These are phyloP conservation scores for Oscheius sp. DNA, from an alignment of 2,888 invertebrate genomes.

Conservation along the genomic window DNA sequence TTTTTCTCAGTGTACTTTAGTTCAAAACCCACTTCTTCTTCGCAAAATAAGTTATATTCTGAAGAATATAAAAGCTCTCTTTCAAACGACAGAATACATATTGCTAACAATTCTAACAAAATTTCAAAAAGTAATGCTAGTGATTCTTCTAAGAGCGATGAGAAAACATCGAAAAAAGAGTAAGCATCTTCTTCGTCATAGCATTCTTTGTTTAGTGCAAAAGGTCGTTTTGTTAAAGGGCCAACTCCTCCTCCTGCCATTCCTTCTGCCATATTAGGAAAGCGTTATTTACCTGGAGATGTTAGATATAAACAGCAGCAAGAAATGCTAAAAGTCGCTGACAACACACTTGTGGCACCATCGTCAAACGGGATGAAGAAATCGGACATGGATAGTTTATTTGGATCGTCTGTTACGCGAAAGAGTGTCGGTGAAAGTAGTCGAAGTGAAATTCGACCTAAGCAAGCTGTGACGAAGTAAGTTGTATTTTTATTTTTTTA, in stretches of 20 bases:
- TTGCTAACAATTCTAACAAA: no score
- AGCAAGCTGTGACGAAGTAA: no score
- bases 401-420: not conserved
- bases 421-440: not conserved
- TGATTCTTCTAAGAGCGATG: not conserved
- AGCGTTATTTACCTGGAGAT: slow-evolving; percentile 57
- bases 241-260: slow-evolving; percentile 45
- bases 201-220: slow-evolving; percentile 4
- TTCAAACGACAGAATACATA: no score
- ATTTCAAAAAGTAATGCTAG: no score
- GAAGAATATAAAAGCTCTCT: no score
- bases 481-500: no score
- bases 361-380: not conserved
- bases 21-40: not conserved
- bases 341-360: not conserved
- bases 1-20: no score
- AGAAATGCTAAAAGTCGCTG: not conserved
- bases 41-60: not conserved
- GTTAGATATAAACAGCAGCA: slow-evolving; percentile 50
- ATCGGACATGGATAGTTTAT: not conserved
- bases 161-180: slow-evolving; percentile 11
- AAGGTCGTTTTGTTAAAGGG: slow-evolving; percentile 36
- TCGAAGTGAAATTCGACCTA: not conserved
- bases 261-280: slow-evolving; percentile 40
- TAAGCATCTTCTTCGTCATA: slow-evolving; percentile 3